These are phyloP conservation scores for Keiferia lycopersicella DNA, from an alignment of 2,888 invertebrate species.

Conservation along the genomic window DNA sequence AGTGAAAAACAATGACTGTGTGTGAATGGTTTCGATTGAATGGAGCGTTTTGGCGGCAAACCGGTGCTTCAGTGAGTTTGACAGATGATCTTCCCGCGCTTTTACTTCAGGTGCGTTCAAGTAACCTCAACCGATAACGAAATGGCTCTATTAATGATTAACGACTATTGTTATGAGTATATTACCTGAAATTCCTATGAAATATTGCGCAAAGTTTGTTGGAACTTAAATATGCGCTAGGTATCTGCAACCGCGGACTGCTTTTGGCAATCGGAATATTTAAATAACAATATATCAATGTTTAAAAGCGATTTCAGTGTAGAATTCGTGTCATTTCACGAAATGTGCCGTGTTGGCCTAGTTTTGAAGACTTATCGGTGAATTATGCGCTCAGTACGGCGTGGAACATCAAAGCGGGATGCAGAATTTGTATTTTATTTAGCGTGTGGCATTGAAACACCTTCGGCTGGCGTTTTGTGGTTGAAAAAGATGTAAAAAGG, in stretches of 20 bases:
- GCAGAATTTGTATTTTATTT: constrained; percentile 21
- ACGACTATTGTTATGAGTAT: constrained; percentile 22
- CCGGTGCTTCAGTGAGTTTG: constrained; percentile 55
- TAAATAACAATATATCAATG: constrained; percentile 42
- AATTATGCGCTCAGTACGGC: constrained; percentile 48
- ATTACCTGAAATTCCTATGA: constrained; percentile 3
- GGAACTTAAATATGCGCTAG: background rate
- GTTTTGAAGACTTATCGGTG: constrained; percentile 56
- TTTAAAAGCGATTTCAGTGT: constrained; percentile 42
- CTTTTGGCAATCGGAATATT: constrained; percentile 30
- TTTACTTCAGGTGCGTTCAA: constrained; percentile 74
- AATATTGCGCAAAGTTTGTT: constrained; percentile 16
- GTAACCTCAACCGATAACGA: constrained; percentile 58
- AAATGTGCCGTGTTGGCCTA: constrained; percentile 62
- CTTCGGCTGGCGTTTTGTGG: constrained; percentile 22
- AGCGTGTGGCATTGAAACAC: constrained; percentile 15
- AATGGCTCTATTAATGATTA: constrained; percentile 47
- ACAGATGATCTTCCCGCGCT: constrained; percentile 74
- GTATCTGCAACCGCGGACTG: constrained; percentile 33
- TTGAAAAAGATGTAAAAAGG: constrained; percentile 23
- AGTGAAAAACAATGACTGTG: constrained; percentile 33
- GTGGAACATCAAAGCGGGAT: constrained; percentile 56
- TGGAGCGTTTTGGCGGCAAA: constrained; percentile 67
- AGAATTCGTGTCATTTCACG: constrained; percentile 59
- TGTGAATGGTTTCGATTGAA: constrained; percentile 58